Conservation (phyloP, 2,888 invertebrate genomes). For the Microplitis manilae region DNA sequence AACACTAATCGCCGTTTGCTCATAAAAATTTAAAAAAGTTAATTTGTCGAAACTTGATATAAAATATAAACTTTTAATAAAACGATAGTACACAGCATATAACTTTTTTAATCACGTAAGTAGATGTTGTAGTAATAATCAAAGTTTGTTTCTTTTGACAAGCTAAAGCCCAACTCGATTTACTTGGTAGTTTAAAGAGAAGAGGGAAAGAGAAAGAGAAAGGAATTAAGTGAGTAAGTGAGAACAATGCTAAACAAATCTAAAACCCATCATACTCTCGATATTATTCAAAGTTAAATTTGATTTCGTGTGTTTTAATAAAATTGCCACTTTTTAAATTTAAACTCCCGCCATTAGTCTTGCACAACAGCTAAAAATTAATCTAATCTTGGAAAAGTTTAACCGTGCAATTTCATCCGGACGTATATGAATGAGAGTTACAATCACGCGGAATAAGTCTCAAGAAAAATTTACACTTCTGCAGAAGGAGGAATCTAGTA, state of each 20-base stretch:
- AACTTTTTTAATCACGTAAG: conserved; percentile 30
- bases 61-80: conserved; percentile 24
- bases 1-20: conserved; percentile 2
- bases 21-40: conserved; percentile 20
- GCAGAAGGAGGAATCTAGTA: conserved; percentile 5
- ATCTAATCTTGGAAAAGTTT: conserved; percentile 13
- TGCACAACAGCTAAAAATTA: not conserved
- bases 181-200: not conserved
- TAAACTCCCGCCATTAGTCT: not conserved
- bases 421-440: conserved; percentile 21
- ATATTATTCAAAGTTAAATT: conserved; percentile 13
- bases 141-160: conserved; percentile 8
- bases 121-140: conserved; percentile 21
- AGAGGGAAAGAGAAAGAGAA: not conserved
- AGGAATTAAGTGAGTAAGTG: not conserved
- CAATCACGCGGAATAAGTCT: conserved; percentile 19
- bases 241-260: not conserved
- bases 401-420: conserved; percentile 16
- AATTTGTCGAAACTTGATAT: conserved; percentile 10
- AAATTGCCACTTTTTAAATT: not conserved
- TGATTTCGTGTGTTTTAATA: conserved; percentile 2
- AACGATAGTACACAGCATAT: not conserved
- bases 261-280: conserved; percentile 1
- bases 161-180: conserved; percentile 8
- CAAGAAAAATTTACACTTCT: conserved; percentile 25